Conservation (phyloP, 2,113 vertebrate genomes). For the Capreolus pygargus region DNA sequence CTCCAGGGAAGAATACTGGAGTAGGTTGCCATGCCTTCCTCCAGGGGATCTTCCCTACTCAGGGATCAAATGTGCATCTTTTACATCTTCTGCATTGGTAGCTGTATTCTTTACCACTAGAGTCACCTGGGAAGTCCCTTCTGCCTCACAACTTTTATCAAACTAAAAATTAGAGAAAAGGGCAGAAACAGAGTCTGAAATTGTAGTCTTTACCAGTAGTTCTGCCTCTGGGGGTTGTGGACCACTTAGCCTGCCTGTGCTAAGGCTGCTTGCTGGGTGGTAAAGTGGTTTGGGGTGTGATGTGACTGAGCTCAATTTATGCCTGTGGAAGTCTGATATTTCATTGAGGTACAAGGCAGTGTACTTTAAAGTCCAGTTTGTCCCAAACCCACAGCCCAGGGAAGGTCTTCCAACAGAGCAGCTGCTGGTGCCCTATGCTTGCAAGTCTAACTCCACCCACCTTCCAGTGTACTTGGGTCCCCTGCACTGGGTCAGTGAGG, state of each 20-base stretch:
- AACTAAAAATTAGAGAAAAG: not conserved
- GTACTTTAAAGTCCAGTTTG: not conserved
- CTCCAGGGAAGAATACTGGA: not conserved
- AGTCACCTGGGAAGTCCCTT: not conserved
- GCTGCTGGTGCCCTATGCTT: not conserved
- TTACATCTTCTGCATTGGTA: not conserved
- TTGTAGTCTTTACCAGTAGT: rapidly evolving
- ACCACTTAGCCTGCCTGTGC: not conserved
- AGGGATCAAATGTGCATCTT: not conserved
- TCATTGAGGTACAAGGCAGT: too few relatives aligned
- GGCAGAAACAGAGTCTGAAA: not conserved
- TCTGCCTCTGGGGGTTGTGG: not conserved
- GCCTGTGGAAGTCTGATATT: too few relatives aligned
- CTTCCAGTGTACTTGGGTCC: not conserved
- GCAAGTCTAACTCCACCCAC: not conserved
- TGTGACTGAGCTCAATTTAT: not conserved
- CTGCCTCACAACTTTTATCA: not conserved
- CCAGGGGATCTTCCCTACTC: not conserved
- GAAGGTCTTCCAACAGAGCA: not conserved
- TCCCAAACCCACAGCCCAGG: not conserved
- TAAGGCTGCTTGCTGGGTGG: too few relatives aligned
- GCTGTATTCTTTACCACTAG: not conserved
- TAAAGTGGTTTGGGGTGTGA: too few relatives aligned
- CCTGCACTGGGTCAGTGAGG: not conserved
- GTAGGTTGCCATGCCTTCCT: not conserved